Evolutionary conservation across 2,888 invertebrate species (phyloP).

Genomic region (Volucella zonaria): DNA sequence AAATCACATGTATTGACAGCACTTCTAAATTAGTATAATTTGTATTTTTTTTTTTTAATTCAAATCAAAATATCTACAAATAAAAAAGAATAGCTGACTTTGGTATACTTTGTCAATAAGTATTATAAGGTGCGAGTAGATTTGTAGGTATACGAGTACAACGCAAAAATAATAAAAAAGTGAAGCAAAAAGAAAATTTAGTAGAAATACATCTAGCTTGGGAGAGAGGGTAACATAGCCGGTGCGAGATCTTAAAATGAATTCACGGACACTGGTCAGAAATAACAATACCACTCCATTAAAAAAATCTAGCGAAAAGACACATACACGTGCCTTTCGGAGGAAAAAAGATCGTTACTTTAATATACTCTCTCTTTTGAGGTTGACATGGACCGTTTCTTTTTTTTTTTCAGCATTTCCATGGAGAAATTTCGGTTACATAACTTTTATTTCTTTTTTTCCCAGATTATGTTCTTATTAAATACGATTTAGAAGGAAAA

Average conservation of each 20-base stretch:
- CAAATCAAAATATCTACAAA: not conserved
- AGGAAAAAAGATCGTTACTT: conserved; percentile 12
- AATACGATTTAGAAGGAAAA: conserved; percentile 19
- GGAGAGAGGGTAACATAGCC: conserved; percentile 7
- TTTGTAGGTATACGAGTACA: too few relatives aligned
- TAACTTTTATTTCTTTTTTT: conserved; percentile 44
- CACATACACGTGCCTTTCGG: conserved; percentile 48
- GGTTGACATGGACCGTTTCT: conserved; percentile 13
- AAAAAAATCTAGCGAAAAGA: conserved; percentile 15
- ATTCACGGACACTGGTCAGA: conserved; percentile 32
- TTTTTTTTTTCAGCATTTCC: conserved; percentile 15
- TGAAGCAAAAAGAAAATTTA: too few relatives aligned
- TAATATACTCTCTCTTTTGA: not conserved
- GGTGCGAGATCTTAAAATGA: conserved; percentile 23
- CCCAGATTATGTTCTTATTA: not conserved
- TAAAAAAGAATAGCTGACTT: not conserved
- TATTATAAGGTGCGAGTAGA: too few relatives aligned
- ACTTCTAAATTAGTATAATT: too few relatives aligned
- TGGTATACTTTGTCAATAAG: not conserved
- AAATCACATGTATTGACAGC: conserved; percentile 12
- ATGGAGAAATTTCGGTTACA: conserved; percentile 52
- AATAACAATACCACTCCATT: conserved; percentile 20
- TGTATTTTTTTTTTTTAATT: not conserved
- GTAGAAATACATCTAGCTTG: not conserved
- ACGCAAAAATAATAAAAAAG: too few relatives aligned